Percentiles rank a stretch among this genome's conserved stretches.
These are phyloP conservation scores for Agrilus cyanescens DNA, from an alignment of 2,888 invertebrate species.

Conservation along the genomic window DNA sequence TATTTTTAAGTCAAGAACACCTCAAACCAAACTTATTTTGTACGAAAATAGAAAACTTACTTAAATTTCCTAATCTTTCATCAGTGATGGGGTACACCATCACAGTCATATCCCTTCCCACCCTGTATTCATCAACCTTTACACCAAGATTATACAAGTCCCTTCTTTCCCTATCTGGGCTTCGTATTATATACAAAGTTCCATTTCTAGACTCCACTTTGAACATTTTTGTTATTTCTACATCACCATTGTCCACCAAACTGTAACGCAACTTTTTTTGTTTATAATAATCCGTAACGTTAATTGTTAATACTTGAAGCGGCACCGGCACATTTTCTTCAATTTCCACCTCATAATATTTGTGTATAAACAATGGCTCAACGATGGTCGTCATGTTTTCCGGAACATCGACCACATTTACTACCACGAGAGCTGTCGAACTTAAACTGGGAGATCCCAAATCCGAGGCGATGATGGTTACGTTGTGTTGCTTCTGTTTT, in stretches of 20 bases:
- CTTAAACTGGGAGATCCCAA: constrained; percentile 73
- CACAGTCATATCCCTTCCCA: constrained; percentile 56
- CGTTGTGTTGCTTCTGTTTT: constrained; percentile 51
- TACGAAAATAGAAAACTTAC: constrained; percentile 27
- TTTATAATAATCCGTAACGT: constrained; percentile 56
- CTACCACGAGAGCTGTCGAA: constrained; percentile 60
- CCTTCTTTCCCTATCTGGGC: constrained; percentile 62
- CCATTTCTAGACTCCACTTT: constrained; percentile 67
- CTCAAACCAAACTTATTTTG: no score
- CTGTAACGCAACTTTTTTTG: constrained; percentile 54
- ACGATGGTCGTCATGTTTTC: constrained; percentile 36
- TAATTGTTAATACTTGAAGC: constrained; percentile 60
- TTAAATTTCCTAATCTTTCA: constrained; percentile 58
- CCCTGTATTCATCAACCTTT: constrained; percentile 40
- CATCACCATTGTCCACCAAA: constrained; percentile 48
- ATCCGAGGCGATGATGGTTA: constrained; percentile 74
- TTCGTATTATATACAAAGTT: constrained; percentile 57
- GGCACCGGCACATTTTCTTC: constrained; percentile 72
- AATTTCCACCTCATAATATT: constrained; percentile 70
- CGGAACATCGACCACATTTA: constrained; percentile 55
- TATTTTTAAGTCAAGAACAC: no score
- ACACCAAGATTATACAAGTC: constrained; percentile 51
- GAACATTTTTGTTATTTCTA: constrained; percentile 50
- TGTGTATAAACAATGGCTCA: constrained; percentile 34
- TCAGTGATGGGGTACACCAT: constrained; percentile 67